phyloP scores from a whole-genome alignment of 1,140 invertebrate genomes.

The Hesperophylax magnus region DNA sequence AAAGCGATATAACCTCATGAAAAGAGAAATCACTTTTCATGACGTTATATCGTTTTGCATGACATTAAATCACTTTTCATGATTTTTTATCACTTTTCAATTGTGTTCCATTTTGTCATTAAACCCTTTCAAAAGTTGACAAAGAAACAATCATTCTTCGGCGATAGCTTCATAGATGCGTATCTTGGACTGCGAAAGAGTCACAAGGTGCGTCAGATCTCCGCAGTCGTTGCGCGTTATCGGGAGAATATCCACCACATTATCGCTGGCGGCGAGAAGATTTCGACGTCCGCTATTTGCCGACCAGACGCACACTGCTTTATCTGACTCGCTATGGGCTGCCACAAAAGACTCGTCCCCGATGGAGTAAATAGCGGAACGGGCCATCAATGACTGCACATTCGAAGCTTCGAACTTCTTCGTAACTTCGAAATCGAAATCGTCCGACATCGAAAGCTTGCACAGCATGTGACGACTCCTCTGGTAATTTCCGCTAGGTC shows the following conservation, averaged over 20 bases:
- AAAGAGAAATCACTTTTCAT: too few relatives aligned
- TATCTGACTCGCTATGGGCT: conserved; percentile 77
- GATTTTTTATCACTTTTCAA: too few relatives aligned
- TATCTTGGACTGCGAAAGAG: conserved; percentile 76
- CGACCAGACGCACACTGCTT: conserved; percentile 78
- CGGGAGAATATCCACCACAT: conserved; percentile 74
- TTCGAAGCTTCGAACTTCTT: conserved; percentile 11
- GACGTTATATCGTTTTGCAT: too few relatives aligned
- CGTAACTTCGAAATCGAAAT: conserved; percentile 64
- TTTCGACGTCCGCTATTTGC: conserved; percentile 72
- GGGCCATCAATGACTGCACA: conserved; percentile 74
- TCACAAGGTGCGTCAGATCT: conserved; percentile 63
- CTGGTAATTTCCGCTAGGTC: conserved; percentile 70
- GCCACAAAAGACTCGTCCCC: conserved; percentile 74
- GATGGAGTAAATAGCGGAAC: conserved; percentile 73
- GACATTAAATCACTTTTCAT: too few relatives aligned
- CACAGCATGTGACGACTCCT: conserved; percentile 76
- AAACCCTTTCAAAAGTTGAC: too few relatives aligned
- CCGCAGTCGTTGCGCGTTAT: neutral
- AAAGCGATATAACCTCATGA: too few relatives aligned
- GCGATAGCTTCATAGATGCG: conserved; percentile 72
- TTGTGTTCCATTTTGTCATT: too few relatives aligned
- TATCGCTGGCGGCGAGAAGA: conserved; percentile 72
- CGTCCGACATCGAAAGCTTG: conserved; percentile 68
- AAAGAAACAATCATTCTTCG: too few relatives aligned